A percentile compares a stretch with the other conserved stretches of the same genome.
phyloP scores from a whole-genome alignment of 2,888 invertebrate species.

The Idaea aversata region DNA sequence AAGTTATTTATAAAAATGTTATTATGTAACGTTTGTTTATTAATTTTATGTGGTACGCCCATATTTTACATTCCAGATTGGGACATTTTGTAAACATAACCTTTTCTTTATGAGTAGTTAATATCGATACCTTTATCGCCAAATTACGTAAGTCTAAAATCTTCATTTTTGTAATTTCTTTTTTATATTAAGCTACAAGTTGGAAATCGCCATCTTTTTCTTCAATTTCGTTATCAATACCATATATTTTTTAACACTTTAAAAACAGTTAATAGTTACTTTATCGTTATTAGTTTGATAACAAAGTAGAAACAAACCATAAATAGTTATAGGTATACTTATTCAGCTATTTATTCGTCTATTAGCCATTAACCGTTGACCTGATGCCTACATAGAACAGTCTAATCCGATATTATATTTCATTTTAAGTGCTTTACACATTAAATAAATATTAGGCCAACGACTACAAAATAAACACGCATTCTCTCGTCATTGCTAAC shows the following conservation, averaged over 20 bases:
- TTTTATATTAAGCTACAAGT: neutral
- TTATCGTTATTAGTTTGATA: neutral
- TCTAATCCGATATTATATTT: too few species aligned
- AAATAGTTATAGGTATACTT: neutral
- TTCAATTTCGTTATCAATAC: neutral
- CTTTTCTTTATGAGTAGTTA: neutral
- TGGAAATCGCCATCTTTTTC: too few species aligned
- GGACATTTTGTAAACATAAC: neutral
- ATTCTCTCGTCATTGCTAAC: too few species aligned
- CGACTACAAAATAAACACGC: neutral
- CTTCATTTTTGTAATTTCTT: neutral
- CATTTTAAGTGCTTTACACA: too few species aligned
- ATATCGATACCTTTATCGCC: too few species aligned
- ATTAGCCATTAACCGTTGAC: neutral
- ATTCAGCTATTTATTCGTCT: neutral
- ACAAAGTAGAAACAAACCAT: neutral
- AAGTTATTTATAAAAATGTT: slow-evolving; percentile 11
- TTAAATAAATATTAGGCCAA: neutral
- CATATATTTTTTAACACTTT: neutral
- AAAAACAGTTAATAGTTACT: neutral
- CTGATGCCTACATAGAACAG: neutral
- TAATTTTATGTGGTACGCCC: neutral
- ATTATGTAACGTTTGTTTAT: slow-evolving; percentile 6
- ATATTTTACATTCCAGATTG: neutral
- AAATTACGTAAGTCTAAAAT: too few species aligned